Conservation (phyloP, 2,888 invertebrate species). For the Apamea epomidion region DNA sequence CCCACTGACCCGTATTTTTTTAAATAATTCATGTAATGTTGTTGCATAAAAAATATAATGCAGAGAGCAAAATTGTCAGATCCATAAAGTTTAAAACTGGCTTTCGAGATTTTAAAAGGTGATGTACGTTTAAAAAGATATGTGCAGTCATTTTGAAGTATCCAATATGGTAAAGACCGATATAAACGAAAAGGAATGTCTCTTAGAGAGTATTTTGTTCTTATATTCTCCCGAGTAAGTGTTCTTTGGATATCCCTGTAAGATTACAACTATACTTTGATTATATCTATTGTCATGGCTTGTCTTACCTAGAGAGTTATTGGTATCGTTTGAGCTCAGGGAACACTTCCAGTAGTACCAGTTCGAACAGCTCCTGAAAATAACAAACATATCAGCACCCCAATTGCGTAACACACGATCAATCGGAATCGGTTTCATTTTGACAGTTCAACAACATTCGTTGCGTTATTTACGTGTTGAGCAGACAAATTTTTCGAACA, state of each 20-base stretch:
- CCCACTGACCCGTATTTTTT: conserved; percentile 16
- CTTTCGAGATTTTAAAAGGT: conserved; percentile 31
- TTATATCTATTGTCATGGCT: conserved; percentile 74
- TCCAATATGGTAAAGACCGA: conserved; percentile 46
- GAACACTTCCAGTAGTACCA: conserved; percentile 92
- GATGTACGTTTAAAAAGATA: conserved; percentile 60
- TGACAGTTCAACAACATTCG: too few species aligned
- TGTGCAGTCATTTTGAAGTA: conserved; percentile 66
- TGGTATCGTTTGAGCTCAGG: conserved; percentile 92
- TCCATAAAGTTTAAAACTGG: conserved; percentile 42
- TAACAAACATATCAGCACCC: conserved; percentile 37
- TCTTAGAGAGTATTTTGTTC: conserved; percentile 71
- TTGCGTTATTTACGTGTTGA: too few species aligned
- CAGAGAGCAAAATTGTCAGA: conserved; percentile 45
- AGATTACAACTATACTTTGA: conserved; percentile 65
- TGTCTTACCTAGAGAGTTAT: conserved; percentile 73
- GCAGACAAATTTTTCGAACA: too few species aligned
- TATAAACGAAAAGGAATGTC: conserved; percentile 71
- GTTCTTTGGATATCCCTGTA: conserved; percentile 74
- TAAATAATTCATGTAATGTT: conserved; percentile 24
- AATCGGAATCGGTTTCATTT: too few species aligned
- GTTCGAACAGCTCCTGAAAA: conserved; percentile 93
- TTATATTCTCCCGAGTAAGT: conserved; percentile 43
- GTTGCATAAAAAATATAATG: conserved; percentile 29
- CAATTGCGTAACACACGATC: too few species aligned